Base-by-base conservation (phyloP, 2,113 vertebrate genomes). In the Miniopterus natalensis region DNA sequence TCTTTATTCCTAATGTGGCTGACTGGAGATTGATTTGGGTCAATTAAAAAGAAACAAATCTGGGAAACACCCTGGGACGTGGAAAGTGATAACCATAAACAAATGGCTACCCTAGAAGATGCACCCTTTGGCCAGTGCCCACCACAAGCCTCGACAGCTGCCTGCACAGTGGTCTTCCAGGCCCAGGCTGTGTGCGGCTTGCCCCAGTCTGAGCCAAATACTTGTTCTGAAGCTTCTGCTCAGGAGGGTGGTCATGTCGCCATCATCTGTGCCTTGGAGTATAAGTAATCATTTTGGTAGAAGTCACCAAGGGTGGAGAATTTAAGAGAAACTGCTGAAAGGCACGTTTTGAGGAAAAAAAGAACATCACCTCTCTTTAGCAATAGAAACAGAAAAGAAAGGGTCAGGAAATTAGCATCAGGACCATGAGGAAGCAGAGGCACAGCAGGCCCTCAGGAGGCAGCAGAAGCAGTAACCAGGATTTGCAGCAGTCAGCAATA, bases 21-120 rank as follows among this genome's bases (percentile, higher is more conserved):
- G 42, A 86, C 23, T 63, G 31, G 29, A 92, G 27, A 92, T 51
- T 66, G 66, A 68, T 92, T 42, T 55, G 70, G 31, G 66, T 88
- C 88, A 25, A 92, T 88, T 71, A 80, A 84, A 79, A 70, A 18
- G 88, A 95, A 88, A 66, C n/a, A 66, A 74, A 51, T 92, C 57
- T 77, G 25, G 45, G 45, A 88, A 90, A 27, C 12, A 42, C 42
- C 51, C 20, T 74, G 49, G 53, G 45, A 81, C 61, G 79, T 84
- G 27, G 13, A 49, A 66, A 40, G 47, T n/a, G 47, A 65, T 77
- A 29, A 70, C n/a, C 15, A 47, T n/a, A 61, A 47, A 57, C 31
- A 75, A 93, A 81, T 1, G 0, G 18, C 55, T 27, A 1, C 61
- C 18, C 31, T 31, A 42, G 17, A 31, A 55, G 57, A 55, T 15